Evolutionary conservation across 1,140 invertebrate species (phyloP).

Genomic region (Mya arenaria): DNA sequence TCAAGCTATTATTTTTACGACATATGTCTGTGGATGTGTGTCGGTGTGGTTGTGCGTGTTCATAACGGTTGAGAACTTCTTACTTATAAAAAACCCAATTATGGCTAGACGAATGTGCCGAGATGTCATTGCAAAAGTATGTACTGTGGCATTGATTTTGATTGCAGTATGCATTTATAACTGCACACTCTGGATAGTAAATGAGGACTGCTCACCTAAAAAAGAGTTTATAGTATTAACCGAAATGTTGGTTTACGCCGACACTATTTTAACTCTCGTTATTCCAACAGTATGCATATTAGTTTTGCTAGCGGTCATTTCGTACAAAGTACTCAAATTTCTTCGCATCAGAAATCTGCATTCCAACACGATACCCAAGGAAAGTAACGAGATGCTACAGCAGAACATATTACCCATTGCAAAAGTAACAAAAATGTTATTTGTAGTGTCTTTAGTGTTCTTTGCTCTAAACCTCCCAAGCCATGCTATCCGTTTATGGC

Average conservation of each 20-base stretch:
- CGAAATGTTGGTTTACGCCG: constrained; percentile 83
- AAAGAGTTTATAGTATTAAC: constrained; percentile 72
- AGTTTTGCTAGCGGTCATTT: constrained; percentile 5
- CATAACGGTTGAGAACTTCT: constrained; percentile 71
- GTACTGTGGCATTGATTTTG: constrained; percentile 60
- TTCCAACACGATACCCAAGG: not conserved
- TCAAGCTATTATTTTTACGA: constrained; percentile 75
- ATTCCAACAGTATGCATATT: constrained; percentile 82
- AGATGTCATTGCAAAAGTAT: constrained; percentile 63
- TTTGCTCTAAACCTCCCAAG: constrained; percentile 60
- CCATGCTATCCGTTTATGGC: constrained; percentile 28
- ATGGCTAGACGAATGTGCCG: constrained; percentile 69
- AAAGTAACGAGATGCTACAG: too few relatives aligned
- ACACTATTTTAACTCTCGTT: constrained; percentile 83
- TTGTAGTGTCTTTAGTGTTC: constrained; percentile 31
- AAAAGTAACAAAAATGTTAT: constrained; percentile 39
- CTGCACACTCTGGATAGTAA: constrained; percentile 71
- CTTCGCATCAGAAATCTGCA: constrained; percentile 1
- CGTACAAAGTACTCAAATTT: constrained; percentile 9
- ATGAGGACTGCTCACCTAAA: constrained; percentile 29
- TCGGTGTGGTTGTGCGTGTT: constrained; percentile 58
- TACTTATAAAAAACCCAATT: constrained; percentile 75
- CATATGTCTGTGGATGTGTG: constrained; percentile 74
- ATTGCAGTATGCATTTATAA: constrained; percentile 68
- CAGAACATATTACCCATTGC: constrained; percentile 8